Conservation (phyloP, 1,140 invertebrate species). For the Conopomorpha cramerella region DNA sequence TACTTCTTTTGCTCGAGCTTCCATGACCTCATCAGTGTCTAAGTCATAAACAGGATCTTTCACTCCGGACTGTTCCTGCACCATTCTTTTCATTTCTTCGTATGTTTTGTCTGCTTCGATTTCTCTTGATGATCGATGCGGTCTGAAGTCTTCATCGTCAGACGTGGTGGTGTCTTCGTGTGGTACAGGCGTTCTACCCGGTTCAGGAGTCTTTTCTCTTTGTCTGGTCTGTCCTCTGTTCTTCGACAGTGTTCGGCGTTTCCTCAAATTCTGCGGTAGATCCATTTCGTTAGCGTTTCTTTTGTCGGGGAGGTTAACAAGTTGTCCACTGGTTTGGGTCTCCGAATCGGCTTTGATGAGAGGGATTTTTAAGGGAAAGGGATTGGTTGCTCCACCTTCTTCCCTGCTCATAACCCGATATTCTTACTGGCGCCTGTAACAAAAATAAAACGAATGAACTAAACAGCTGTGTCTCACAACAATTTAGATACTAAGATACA, state of each 20-base stretch:
- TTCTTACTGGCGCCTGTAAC: too few species aligned
- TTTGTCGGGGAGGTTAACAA: constrained; percentile 16
- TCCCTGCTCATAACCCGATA: constrained; percentile 31
- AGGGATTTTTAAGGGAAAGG: constrained; percentile 20
- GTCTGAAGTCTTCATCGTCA: constrained; percentile 44
- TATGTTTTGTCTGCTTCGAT: constrained; percentile 53
- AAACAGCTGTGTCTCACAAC: too few species aligned
- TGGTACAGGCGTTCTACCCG: constrained; percentile 30
- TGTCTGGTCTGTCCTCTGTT: constrained; percentile 48
- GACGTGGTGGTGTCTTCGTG: constrained; percentile 52
- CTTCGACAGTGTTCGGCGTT: constrained; percentile 59
- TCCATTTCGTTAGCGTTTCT: constrained; percentile 34
- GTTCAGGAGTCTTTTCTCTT: constrained; percentile 64
- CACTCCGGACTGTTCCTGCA: constrained; percentile 36
- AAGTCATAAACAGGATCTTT: constrained; percentile 55
- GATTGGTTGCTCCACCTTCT: constrained; percentile 13
- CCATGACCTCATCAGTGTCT: constrained; percentile 45
- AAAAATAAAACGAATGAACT: too few species aligned
- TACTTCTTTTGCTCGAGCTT: constrained; percentile 38
- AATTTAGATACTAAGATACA: not conserved
- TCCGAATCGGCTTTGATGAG: constrained; percentile 33
- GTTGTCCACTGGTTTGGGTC: constrained; percentile 27
- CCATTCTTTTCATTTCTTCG: constrained; percentile 52
- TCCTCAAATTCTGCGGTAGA: too few species aligned
- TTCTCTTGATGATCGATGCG: constrained; percentile 36